Base-by-base conservation (phyloP, 2,888 invertebrate species). In the Crocallis elinguaria region DNA sequence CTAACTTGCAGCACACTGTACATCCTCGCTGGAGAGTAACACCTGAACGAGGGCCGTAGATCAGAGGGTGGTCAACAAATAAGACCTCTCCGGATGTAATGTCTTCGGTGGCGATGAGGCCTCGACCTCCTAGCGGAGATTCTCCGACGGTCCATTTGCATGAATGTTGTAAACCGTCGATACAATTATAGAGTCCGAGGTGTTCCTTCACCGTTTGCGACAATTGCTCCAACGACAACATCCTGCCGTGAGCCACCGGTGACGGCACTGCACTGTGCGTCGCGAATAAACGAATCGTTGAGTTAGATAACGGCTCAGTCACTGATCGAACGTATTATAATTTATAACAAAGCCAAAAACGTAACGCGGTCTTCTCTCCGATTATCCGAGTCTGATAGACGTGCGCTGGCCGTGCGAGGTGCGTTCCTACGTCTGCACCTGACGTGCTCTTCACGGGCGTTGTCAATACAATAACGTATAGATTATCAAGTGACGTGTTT, bases 11-110 rank as follows among this genome's bases (percentile, higher is more conserved):
- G 71, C 96, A 96, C 63, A 92, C 93, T 0, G 94, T 93, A 78
- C 96, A 96, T 51, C 93, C 92, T 70, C 94, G 90, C 49, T 93
- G 92, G 12, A 92, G 78, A 27, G 85, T 84, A 43, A 83, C 84
- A 44, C 92, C 88, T 27, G 93, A 90, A 36, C 95, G 93, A 0
- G 96, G 95, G 0, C 96, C 96, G 41, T 93, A 79, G 32, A 96
- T 88, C 33, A 96, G 79, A 0, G 96, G 94, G 45, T 87, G 89
- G 75, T 96, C 96, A 8, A 92, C 88, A 71, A 95, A 96, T 42
- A 97, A 92, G 21, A 95, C 78, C 79, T 96, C 95, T 29, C 95
- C 95, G 21, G 90, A 75, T 50, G 84, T 77, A 32, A 96, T 94
- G 70, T 95, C 93, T 57, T 93, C 91, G 2, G 87, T 92, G 12